Evolutionary conservation across 1,140 invertebrate genomes (phyloP).

Genomic region (Microvelia longipes): DNA sequence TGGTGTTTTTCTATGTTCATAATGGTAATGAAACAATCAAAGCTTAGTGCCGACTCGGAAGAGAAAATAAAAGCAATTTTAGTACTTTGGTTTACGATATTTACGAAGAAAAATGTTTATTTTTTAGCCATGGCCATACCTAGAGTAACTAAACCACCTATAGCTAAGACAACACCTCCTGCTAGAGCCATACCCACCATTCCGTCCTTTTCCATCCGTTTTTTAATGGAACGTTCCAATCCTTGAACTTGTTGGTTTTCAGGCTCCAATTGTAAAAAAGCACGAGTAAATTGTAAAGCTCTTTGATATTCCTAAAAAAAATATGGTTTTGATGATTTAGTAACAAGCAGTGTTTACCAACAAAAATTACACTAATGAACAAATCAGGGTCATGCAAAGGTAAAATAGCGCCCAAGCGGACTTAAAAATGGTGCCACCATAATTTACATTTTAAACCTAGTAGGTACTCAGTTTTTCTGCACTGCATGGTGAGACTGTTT

Average conservation of each 20-base stretch:
- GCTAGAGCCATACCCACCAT: slow-evolving; percentile 74
- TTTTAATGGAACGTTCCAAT: slow-evolving; percentile 65
- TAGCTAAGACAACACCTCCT: slow-evolving; percentile 59
- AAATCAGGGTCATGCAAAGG: no score
- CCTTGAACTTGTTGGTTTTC: slow-evolving; percentile 72
- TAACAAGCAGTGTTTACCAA: not conserved
- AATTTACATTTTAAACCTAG: no score
- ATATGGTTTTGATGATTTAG: slow-evolving; percentile 7
- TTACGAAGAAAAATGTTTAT: not conserved
- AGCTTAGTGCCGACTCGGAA: not conserved
- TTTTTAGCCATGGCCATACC: slow-evolving; percentile 4
- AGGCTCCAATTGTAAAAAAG: slow-evolving; percentile 76
- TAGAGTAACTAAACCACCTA: slow-evolving; percentile 35
- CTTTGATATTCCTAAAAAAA: slow-evolving; percentile 56
- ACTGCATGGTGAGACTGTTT: no score
- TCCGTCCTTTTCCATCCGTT: slow-evolving; percentile 78
- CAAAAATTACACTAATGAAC: not conserved
- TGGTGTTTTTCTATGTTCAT: no score
- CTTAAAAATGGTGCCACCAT: no score
- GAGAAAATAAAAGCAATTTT: not conserved
- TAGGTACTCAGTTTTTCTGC: no score
- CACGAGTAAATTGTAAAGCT: slow-evolving; percentile 64
- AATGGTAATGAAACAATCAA: no score
- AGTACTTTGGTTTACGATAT: no score
- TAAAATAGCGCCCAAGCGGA: no score